phyloP scores from a whole-genome alignment of 2,113 vertebrate genomes.

The Coturnix japonica region DNA sequence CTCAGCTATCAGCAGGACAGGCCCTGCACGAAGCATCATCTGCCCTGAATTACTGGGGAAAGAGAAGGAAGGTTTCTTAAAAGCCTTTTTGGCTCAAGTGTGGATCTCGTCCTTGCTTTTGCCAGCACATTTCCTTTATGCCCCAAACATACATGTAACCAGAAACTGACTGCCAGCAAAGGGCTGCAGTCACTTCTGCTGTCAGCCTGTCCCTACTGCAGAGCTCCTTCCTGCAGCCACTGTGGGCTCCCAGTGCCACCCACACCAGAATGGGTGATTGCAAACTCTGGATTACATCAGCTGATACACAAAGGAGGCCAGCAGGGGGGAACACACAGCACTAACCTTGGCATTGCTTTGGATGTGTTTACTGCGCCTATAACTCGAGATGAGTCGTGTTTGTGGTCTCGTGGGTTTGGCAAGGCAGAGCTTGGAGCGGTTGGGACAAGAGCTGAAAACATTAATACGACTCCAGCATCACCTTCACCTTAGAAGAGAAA shows the following conservation, averaged over 20 bases:
- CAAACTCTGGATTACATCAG: not conserved
- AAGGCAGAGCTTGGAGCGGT: not conserved
- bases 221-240: not conserved
- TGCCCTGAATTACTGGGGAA: not conserved
- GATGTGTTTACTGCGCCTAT: not conserved
- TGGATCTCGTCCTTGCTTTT: not conserved
- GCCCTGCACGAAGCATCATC: not conserved
- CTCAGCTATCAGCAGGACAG: too few relatives aligned
- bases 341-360: not conserved
- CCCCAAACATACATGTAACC: not conserved
- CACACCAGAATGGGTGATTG: fast-evolving
- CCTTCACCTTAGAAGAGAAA: not conserved
- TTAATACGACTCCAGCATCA: fast-evolving
- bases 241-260: fast-evolving
- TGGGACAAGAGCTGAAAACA: not conserved
- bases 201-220: not conserved
- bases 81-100: not conserved
- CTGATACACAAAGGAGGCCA: fast-evolving
- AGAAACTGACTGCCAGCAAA: not conserved
- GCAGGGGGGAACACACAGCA: fast-evolving
- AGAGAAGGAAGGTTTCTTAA: not conserved
- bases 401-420: not conserved
- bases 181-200: fast-evolving
- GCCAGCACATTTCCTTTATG: not conserved
- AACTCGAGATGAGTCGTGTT: not conserved